These are phyloP conservation scores for Leguminivora glycinivorella DNA, from an alignment of 1,140 invertebrate genomes.

Conservation along the genomic window DNA sequence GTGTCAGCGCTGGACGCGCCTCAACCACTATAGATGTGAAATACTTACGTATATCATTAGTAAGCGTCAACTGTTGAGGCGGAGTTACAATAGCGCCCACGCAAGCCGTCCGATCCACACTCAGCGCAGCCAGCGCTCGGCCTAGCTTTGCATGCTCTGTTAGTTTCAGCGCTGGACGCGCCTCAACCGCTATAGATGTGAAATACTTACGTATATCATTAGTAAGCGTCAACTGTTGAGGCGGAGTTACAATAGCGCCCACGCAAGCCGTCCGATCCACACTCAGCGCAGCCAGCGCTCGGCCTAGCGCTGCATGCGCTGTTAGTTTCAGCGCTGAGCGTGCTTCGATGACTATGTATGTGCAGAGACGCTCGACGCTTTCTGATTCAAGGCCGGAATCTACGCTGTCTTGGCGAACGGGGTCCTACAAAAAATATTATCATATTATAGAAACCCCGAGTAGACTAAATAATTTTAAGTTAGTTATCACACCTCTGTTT, in stretches of 20 bases:
- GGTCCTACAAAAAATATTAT: constrained; percentile 54
- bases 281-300: constrained; percentile 75
- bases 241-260: not conserved
- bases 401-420: constrained; percentile 60
- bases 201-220: not conserved
- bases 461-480: too few relatives aligned
- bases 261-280: constrained; percentile 51
- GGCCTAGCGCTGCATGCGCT: not conserved
- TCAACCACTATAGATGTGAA: constrained; percentile 83
- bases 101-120: not conserved
- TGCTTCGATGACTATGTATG: constrained; percentile 81
- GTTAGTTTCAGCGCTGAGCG: not conserved
- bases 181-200: constrained; percentile 80
- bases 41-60: constrained; percentile 7
- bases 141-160: constrained; percentile 82
- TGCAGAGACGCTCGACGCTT: constrained; percentile 68
- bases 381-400: constrained; percentile 77
- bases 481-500: too few relatives aligned
- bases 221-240: not conserved
- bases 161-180: constrained; percentile 83
- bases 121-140: constrained; percentile 80
- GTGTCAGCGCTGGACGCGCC: constrained; percentile 81
- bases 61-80: not conserved
- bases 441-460: too few relatives aligned
- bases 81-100: constrained; percentile 49